phyloP scores from a whole-genome alignment of 2,113 vertebrate genomes.

The Tauraco erythrolophus region DNA sequence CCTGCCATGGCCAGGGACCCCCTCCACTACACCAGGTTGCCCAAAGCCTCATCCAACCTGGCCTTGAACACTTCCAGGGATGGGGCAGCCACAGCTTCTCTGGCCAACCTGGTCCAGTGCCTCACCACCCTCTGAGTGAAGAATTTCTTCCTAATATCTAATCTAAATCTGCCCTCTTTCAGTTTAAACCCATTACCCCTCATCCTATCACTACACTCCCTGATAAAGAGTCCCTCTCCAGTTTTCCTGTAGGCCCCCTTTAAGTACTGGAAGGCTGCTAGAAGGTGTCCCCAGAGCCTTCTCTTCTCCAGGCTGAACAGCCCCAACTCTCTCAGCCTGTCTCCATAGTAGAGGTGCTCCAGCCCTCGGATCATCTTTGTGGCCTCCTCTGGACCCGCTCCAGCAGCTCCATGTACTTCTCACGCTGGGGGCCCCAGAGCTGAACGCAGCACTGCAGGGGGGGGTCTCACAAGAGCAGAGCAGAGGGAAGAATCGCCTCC shows the following conservation, averaged over 20 bases:
- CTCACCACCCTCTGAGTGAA: too few relatives aligned
- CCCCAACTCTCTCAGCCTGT: too few relatives aligned
- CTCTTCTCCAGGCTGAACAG: too few relatives aligned
- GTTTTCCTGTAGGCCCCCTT: background rate
- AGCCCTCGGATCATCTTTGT: rapidly evolving
- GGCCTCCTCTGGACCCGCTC: background rate
- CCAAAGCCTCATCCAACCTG: background rate
- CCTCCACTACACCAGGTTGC: background rate
- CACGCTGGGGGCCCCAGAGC: background rate
- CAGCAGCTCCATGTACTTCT: background rate
- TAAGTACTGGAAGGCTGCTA: background rate
- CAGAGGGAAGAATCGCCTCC: background rate
- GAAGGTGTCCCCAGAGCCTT: background rate
- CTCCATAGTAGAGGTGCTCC: too few relatives aligned
- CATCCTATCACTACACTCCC: background rate
- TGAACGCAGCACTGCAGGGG: background rate
- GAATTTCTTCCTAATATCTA: too few relatives aligned
- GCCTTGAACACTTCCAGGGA: background rate
- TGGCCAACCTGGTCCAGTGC: too few relatives aligned
- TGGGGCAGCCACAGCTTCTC: background rate
- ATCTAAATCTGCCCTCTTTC: background rate
- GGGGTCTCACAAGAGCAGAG: background rate
- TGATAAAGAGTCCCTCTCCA: background rate
- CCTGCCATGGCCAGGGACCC: too few relatives aligned
- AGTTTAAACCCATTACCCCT: background rate